Evolutionary conservation across 37 sponge, comb jelly and placozoan species (phyloP).

Genomic region (Chondrilla cf. caribensis): DNA sequence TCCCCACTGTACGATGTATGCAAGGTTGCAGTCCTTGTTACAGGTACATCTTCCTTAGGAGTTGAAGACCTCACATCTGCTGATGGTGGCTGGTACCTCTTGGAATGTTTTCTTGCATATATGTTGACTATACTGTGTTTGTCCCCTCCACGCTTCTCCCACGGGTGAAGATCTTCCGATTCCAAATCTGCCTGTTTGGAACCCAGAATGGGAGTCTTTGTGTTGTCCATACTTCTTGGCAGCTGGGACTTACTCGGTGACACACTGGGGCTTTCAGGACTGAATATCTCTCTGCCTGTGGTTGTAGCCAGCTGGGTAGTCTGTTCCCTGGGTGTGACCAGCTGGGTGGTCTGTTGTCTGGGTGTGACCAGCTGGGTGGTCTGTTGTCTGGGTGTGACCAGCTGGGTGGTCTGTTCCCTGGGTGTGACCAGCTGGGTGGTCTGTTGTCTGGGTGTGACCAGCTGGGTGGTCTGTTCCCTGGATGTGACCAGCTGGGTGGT

Average conservation of each 20-base stretch:
- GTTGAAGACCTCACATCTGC: background rate
- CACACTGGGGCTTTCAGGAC: no score
- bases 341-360: background rate
- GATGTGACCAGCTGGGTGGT: background rate
- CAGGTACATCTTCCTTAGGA: no score
- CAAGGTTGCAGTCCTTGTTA: background rate
- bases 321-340: background rate
- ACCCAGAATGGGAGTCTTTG: no score
- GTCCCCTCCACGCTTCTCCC: conserved; percentile 66
- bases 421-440: background rate
- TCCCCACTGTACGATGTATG: background rate
- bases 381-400: background rate
- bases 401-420: background rate
- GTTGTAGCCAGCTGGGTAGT: background rate
- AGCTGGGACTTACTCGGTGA: no score
- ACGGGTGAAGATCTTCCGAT: conserved; percentile 18
- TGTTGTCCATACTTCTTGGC: no score
- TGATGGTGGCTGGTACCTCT: background rate
- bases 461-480: background rate
- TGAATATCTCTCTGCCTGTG: background rate
- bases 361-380: background rate
- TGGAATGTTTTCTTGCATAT: conserved; percentile 43
- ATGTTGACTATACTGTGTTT: conserved; percentile 66
- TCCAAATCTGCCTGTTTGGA: background rate
- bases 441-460: background rate